Conservation (phyloP, 1,140 invertebrate genomes). For the Pseudomyrmex concolor region DNA sequence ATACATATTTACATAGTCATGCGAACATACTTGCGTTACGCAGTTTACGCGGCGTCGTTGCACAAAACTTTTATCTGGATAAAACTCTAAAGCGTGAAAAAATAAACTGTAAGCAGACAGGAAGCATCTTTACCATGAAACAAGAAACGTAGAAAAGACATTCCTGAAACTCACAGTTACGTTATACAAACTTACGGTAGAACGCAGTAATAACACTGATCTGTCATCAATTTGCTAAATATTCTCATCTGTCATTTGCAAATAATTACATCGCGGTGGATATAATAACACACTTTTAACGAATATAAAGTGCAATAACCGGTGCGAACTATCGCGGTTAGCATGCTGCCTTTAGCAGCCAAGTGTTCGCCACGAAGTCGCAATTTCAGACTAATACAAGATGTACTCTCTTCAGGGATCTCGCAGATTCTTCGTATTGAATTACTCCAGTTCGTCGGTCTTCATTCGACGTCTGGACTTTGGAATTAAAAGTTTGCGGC, state of each 20-base stretch:
- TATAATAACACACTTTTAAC: constrained; percentile 46
- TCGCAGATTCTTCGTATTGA: neutral
- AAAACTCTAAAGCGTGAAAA: neutral
- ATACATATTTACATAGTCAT: constrained; percentile 31
- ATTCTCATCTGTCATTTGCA: constrained; percentile 10
- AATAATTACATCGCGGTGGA: constrained; percentile 34
- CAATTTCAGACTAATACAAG: constrained; percentile 12
- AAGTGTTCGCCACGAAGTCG: constrained; percentile 3
- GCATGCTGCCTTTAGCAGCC: constrained; percentile 47
- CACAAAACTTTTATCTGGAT: neutral
- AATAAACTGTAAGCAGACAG: neutral
- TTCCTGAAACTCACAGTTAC: constrained; percentile 25
- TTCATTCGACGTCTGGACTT: neutral
- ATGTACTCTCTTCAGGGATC: neutral
- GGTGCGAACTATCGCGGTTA: constrained; percentile 28
- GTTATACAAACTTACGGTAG: neutral
- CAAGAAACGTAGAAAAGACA: constrained; percentile 22
- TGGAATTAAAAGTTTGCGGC: constrained; percentile 4
- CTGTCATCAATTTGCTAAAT: neutral
- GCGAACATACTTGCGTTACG: too few relatives aligned
- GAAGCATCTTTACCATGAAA: constrained; percentile 40
- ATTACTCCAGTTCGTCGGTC: neutral
- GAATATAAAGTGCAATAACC: constrained; percentile 50
- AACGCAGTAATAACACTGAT: neutral
- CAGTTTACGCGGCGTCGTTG: neutral